A percentile compares a stretch with the other conserved stretches of the same genome.
These are phyloP conservation scores for Limenitis camilla DNA, from an alignment of 2,888 invertebrate species.

Conservation along the genomic window DNA sequence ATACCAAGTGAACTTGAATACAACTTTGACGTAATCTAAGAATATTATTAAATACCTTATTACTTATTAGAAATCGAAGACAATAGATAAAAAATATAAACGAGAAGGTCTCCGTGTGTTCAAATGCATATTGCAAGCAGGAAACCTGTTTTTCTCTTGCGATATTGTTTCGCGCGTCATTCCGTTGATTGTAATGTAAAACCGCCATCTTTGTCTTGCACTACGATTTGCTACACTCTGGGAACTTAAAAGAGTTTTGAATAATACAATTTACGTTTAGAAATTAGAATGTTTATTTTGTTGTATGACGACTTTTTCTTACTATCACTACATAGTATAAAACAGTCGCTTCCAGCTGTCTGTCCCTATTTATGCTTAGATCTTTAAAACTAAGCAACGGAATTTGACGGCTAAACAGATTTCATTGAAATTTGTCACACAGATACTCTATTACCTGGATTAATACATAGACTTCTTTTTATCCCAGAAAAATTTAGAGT, in stretches of 20 bases:
- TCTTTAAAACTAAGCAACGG: no score
- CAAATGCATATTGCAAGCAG: conserved; percentile 44
- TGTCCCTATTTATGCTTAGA: no score
- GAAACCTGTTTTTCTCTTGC: conserved; percentile 63
- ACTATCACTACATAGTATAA: background rate
- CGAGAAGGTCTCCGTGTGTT: conserved; percentile 26
- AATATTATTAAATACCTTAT: background rate
- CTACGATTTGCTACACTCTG: conserved; percentile 45
- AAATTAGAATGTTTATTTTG: no score
- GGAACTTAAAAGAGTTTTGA: conserved; percentile 5
- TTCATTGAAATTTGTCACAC: no score
- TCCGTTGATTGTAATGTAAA: conserved; percentile 61
- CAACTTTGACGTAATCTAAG: background rate
- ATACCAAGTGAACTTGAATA: no score
- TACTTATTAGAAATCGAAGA: conserved; percentile 3
- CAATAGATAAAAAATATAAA: conserved; percentile 20
- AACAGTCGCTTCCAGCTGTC: no score
- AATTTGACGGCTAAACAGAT: no score
- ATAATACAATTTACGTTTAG: conserved; percentile 1
- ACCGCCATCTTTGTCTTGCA: conserved; percentile 65
- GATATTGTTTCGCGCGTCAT: conserved; percentile 58
- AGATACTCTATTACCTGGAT: no score
- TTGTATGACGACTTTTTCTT: background rate
- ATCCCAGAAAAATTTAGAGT: no score
- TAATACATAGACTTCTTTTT: no score